Conservation (phyloP, 2,113 vertebrate genomes). For the Micromys minutus region DNA sequence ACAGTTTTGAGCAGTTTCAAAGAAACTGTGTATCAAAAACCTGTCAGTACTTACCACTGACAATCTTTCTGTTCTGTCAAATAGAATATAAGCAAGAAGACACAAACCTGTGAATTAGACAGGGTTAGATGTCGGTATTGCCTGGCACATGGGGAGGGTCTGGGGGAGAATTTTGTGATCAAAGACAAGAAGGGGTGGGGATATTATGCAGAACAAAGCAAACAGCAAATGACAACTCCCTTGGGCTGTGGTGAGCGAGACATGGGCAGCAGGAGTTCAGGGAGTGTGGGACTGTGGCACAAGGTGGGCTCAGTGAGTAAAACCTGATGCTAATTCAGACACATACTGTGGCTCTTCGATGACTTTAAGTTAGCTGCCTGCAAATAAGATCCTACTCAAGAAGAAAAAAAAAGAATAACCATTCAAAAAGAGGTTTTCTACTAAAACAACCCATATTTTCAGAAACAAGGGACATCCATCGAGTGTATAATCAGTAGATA, state of each 20-base stretch:
- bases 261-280: neutral
- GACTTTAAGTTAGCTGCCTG: constrained; percentile 17
- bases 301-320: neutral
- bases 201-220: neutral
- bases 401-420: neutral
- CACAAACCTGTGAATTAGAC: neutral
- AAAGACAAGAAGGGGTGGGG: neutral
- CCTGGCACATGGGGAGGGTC: neutral
- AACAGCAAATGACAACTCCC: neutral
- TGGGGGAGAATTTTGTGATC: neutral
- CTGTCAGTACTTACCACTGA: neutral
- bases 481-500: neutral
- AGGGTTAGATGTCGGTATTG: neutral
- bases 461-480: neutral
- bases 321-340: neutral
- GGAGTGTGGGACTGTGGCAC: neutral
- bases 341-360: neutral
- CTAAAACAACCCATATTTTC: neutral
- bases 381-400: neutral
- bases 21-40: neutral
- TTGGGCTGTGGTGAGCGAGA: neutral
- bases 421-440: constrained; percentile 20
- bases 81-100: neutral
- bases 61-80: neutral
- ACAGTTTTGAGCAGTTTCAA: neutral